These are phyloP conservation scores for Cherax quadricarinatus DNA, from an alignment of 1,140 invertebrate genomes.

Conservation along the genomic window DNA sequence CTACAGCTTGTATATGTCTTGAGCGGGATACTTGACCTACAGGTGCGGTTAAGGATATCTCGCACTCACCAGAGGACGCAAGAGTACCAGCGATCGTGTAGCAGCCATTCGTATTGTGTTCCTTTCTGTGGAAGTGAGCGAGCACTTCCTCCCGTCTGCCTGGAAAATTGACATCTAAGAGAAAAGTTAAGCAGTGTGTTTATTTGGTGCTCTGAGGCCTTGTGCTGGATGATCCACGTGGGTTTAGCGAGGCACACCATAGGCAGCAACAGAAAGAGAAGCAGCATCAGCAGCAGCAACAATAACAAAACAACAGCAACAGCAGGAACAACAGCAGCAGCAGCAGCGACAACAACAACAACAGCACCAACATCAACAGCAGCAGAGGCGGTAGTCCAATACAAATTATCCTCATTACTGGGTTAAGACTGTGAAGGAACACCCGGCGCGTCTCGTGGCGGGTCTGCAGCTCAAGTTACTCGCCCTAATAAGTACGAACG, in stretches of 20 bases:
- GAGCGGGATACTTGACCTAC: too few relatives aligned
- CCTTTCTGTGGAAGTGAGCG: too few relatives aligned
- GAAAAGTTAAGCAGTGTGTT: too few relatives aligned
- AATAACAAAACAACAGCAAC: neutral
- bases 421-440: conserved; percentile 7
- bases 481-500: conserved; percentile 25
- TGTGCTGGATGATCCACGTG: too few relatives aligned
- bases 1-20: too few relatives aligned
- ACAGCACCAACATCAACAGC: neutral
- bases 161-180: too few relatives aligned
- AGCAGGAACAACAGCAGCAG: neutral
- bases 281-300: neutral
- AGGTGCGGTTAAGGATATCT: too few relatives aligned
- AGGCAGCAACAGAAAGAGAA: neutral
- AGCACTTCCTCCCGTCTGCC: too few relatives aligned
- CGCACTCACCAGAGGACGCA: too few relatives aligned
- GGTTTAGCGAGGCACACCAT: neutral
- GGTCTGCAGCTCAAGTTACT: conserved; percentile 12
- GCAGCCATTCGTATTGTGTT: too few relatives aligned
- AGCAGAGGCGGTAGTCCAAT: neutral
- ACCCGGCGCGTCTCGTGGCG: neutral
- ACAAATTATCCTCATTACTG: conserved; percentile 13
- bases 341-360: neutral
- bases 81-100: too few relatives aligned
- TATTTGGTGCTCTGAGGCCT: too few relatives aligned